phyloP scores from a whole-genome alignment of 2,113 vertebrate species.

The Lethenteron camtschaticum region DNA sequence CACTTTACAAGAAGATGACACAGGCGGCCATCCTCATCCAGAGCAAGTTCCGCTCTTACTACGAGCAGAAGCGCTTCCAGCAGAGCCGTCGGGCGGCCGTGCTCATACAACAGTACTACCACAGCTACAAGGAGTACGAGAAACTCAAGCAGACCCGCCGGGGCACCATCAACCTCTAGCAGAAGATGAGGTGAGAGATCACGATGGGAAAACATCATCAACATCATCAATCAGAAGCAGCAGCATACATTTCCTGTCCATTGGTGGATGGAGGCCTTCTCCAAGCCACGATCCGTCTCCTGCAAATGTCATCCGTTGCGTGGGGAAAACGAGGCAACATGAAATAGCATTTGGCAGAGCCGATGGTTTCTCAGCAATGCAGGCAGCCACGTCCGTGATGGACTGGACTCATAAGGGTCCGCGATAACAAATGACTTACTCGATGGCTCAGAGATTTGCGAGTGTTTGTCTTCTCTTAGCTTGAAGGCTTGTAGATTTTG shows the following conservation, averaged over 20 bases:
- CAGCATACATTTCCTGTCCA: not conserved
- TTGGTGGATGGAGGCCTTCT: not conserved
- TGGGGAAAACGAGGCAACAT: not conserved
- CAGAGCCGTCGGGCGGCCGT: constrained; percentile 47
- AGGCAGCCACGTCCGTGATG: too few species aligned
- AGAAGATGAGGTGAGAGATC: constrained; percentile 30
- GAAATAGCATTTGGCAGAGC: too few species aligned
- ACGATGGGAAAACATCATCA: not conserved
- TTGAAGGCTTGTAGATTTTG: too few species aligned
- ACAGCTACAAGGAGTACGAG: constrained; percentile 48
- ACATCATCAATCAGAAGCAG: not conserved
- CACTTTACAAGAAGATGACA: constrained; percentile 68
- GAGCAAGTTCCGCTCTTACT: constrained; percentile 60
- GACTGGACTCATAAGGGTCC: too few species aligned
- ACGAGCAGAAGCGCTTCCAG: constrained; percentile 64
- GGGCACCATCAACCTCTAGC: constrained; percentile 35
- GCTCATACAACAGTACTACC: constrained; percentile 57
- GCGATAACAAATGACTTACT: too few species aligned
- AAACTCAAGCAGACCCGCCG: constrained; percentile 26
- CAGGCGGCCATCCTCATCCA: constrained; percentile 66
- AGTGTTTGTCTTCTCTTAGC: too few species aligned
- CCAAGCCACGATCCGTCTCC: not conserved
- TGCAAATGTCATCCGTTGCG: not conserved
- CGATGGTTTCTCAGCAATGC: too few species aligned
- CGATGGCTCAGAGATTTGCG: too few species aligned